phyloP scores from a whole-genome alignment of 2,113 vertebrate genomes.

The Coptodon rendalli region DNA sequence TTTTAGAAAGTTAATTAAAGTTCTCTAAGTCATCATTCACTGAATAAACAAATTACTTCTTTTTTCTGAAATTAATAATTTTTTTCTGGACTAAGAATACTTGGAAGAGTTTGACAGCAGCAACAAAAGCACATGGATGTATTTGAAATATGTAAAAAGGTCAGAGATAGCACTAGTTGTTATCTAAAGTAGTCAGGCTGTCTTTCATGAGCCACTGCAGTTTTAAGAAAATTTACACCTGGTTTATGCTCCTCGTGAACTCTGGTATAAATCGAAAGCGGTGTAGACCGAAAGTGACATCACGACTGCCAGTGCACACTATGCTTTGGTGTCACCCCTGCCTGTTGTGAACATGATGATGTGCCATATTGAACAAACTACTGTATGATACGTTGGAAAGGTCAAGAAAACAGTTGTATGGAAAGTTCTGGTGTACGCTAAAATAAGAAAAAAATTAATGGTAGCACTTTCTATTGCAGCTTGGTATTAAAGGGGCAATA shows the following conservation, averaged over 20 bases:
- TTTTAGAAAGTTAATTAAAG: neutral
- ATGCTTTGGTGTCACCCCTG: neutral
- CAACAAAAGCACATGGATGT: neutral
- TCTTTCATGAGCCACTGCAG: neutral
- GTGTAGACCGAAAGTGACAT: neutral
- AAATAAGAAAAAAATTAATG: neutral
- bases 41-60: neutral
- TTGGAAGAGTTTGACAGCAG: neutral
- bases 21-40: neutral
- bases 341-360: neutral
- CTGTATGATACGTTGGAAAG: neutral
- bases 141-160: neutral
- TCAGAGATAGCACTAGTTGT: neutral
- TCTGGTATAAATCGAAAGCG: neutral
- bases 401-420: neutral
- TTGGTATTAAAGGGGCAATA: neutral
- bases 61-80: accelerated
- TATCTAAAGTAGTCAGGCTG: neutral
- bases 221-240: neutral
- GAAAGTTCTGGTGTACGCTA: neutral
- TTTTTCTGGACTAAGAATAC: neutral
- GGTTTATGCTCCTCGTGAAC: neutral
- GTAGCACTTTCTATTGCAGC: neutral
- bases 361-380: neutral
- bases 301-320: neutral